Evolutionary conservation across 2,888 invertebrate species (phyloP).

Genomic region (Lymantria monacha): DNA sequence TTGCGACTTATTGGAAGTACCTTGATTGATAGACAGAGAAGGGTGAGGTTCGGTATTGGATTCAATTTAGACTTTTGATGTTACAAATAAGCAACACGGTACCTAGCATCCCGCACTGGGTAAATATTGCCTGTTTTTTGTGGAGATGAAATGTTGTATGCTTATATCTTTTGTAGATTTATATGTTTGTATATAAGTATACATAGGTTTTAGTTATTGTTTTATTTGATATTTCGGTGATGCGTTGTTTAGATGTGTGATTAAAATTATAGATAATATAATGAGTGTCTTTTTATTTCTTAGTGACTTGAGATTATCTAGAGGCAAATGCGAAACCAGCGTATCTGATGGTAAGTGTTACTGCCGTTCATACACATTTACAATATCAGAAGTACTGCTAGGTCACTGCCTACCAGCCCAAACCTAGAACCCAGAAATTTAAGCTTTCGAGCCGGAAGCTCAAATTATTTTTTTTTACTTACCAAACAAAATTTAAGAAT

Average conservation of each 20-base stretch:
- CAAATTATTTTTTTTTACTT: too few species aligned
- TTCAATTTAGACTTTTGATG: slow-evolving; percentile 69
- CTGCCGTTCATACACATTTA: too few species aligned
- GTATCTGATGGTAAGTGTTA: too few species aligned
- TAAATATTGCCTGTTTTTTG: slow-evolving; percentile 28
- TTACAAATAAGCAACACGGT: slow-evolving; percentile 12
- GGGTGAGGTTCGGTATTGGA: slow-evolving; percentile 68
- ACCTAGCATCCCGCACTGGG: slow-evolving; percentile 13
- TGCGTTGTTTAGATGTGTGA: slow-evolving; percentile 54
- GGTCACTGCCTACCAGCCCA: too few species aligned
- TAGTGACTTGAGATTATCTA: too few species aligned
- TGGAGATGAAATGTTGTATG: slow-evolving; percentile 18
- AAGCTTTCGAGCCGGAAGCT: too few species aligned
- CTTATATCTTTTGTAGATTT: slow-evolving; percentile 57
- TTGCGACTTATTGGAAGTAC: slow-evolving; percentile 63
- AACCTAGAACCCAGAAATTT: too few species aligned
- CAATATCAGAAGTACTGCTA: too few species aligned
- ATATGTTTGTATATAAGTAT: slow-evolving; percentile 79
- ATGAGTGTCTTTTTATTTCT: slow-evolving; percentile 10
- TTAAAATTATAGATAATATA: slow-evolving; percentile 47
- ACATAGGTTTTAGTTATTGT: slow-evolving; percentile 76
- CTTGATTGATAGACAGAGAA: slow-evolving; percentile 62
- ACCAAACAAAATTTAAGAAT: too few species aligned
- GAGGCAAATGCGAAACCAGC: too few species aligned
- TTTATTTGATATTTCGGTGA: slow-evolving; percentile 53